Evolutionary conservation across 2,888 invertebrate species (phyloP).

Genomic region (Ecliptopera silaceata): DNA sequence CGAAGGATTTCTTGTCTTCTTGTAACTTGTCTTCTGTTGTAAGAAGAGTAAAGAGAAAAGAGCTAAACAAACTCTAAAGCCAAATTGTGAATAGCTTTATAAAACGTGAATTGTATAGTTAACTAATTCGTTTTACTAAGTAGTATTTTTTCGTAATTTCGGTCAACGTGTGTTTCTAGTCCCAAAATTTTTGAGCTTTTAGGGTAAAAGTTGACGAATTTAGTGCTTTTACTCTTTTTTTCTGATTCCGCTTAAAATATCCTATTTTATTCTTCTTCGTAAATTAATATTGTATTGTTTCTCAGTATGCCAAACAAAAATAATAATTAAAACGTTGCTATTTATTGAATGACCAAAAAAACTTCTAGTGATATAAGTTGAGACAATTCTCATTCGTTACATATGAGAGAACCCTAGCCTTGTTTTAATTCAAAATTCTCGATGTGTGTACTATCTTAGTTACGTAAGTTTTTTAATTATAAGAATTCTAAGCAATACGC

Average conservation of each 20-base stretch:
- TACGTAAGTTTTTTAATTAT: constrained; percentile 53
- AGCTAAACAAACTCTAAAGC: constrained; percentile 41
- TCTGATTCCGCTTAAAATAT: neutral
- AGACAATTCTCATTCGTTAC: constrained; percentile 30
- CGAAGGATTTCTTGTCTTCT: constrained; percentile 37
- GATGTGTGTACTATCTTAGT: constrained; percentile 45
- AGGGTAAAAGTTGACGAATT: constrained; percentile 68
- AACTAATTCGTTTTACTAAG: constrained; percentile 21
- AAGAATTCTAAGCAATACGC: constrained; percentile 70
- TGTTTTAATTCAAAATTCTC: constrained; percentile 46
- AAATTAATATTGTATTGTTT: constrained; percentile 13
- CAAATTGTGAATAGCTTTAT: constrained; percentile 38
- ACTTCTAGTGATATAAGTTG: constrained; percentile 28
- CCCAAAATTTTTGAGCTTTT: constrained; percentile 68
- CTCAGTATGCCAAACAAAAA: constrained; percentile 17
- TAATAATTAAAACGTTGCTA: constrained; percentile 10
- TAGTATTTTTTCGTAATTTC: constrained; percentile 35
- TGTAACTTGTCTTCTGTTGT: constrained; percentile 58
- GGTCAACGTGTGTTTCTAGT: constrained; percentile 41
- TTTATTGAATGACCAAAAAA: constrained; percentile 38
- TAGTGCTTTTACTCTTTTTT: constrained; percentile 37
- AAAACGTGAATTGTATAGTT: constrained; percentile 49
- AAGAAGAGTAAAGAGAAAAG: constrained; percentile 51
- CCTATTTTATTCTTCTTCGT: neutral
- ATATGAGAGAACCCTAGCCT: constrained; percentile 56